These are phyloP conservation scores for Anarsia innoxiella DNA, from an alignment of 2,888 invertebrate genomes.

Conservation along the genomic window DNA sequence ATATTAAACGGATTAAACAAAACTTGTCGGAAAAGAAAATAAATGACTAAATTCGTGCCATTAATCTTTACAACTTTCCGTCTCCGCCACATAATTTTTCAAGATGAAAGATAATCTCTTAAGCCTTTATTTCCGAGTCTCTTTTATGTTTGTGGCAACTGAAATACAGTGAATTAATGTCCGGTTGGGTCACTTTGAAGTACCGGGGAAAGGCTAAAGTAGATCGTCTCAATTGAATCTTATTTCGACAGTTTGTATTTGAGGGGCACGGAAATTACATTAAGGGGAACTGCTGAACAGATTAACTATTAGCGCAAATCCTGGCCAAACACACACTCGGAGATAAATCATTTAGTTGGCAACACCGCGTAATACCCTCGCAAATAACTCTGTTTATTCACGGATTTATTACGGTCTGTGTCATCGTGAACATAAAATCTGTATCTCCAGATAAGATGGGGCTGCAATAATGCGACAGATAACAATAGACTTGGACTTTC, in stretches of 20 bases:
- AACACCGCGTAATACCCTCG: no score
- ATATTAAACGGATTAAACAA: constrained; percentile 21
- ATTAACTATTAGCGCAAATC: no score
- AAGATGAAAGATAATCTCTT: constrained; percentile 21
- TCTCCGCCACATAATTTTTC: constrained; percentile 21
- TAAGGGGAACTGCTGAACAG: no score
- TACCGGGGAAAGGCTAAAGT: constrained; percentile 16
- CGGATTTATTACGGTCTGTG: neutral
- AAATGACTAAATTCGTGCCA: constrained; percentile 29
- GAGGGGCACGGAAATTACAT: no score
- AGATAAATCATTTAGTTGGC: no score
- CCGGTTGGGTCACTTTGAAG: constrained; percentile 19
- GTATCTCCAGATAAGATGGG: neutral
- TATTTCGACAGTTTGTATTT: no score
- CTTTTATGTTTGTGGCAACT: constrained; percentile 15
- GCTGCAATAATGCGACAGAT: neutral
- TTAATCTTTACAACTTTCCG: constrained; percentile 18
- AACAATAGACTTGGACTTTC: neutral
- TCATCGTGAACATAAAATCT: constrained; percentile 1
- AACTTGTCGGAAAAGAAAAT: constrained; percentile 35
- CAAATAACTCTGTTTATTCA: no score
- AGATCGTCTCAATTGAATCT: no score
- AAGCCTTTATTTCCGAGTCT: constrained; percentile 19
- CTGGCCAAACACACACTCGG: no score
- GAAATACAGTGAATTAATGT: constrained; percentile 18